A percentile compares a stretch with the other conserved stretches of the same genome.
Conservation (phyloP, 2,113 vertebrate species). For the Sprattus sprattus region DNA sequence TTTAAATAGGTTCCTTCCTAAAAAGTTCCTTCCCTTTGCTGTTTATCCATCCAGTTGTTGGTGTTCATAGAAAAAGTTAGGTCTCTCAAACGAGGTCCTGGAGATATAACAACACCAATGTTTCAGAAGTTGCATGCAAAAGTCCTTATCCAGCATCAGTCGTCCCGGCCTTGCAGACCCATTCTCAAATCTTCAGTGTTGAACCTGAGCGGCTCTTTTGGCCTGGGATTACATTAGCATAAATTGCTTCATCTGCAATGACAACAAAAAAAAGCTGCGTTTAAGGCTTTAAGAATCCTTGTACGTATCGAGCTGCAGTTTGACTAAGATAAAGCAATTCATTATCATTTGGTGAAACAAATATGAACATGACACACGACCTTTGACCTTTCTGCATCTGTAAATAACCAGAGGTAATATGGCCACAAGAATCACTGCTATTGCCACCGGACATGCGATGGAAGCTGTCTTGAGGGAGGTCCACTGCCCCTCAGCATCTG, state of each 20-base stretch:
- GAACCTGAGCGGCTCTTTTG: not conserved
- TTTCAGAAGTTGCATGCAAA: not conserved
- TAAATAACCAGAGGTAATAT: not conserved
- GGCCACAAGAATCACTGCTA: not conserved
- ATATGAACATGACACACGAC: not conserved
- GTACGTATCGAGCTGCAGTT: not conserved
- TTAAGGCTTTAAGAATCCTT: not conserved
- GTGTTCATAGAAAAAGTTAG: not conserved
- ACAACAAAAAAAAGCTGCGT: not conserved
- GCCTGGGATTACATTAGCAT: not conserved
- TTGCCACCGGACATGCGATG: not conserved
- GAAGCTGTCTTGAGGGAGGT: not conserved
- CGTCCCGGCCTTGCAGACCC: not conserved
- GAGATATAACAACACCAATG: not conserved
- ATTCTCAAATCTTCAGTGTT: not conserved
- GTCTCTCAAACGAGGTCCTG: not conserved
- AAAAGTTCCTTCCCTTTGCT: no score
- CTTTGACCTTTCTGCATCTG: constrained; percentile 23
- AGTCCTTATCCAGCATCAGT: not conserved
- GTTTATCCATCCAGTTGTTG: not conserved
- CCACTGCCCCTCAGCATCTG: not conserved
- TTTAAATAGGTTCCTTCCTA: no score
- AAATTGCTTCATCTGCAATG: constrained; percentile 36
- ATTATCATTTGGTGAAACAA: not conserved
- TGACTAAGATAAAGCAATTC: not conserved